Base-by-base conservation (phyloP, 1,140 invertebrate species). In the Drosophila lowei region DNA sequence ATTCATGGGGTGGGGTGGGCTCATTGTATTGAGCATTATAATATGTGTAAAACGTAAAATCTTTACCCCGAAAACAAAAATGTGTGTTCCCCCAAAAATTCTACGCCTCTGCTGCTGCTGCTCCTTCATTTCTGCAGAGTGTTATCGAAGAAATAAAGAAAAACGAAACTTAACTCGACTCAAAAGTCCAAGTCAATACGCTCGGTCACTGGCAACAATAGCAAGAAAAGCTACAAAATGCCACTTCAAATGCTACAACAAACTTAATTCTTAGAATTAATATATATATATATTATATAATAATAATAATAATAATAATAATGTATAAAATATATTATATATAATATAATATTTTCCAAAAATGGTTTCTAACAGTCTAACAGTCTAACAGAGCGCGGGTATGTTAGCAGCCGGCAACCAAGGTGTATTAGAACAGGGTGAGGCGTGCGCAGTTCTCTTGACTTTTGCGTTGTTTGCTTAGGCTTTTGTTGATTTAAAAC, bases 181-280 rank as follows among this genome's bases (percentile, higher is more conserved):
- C 83, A 86, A 86, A 88, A 88, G 76, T 88, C 78, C 83, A 88
- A 88, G 83, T 88, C 83, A 88, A 88, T 88, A 86, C 83, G 83
- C 75, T 76, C 83, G 83, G 83, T 89, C 83, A 79, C 80, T 72
- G 60, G 15, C 70, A 75, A 47, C 46, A 83, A 50, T 46, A 74
- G 25, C 79, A 64, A 70, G 42, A 77, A 25, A 23, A 34, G 34
- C 9, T 38, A 38, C 11, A 38, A 38, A 38, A 38, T 18, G 18
- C 18, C 18, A 18, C 11, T 38, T 11, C 34, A 38, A 13, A 38
- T 13, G 34, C 11, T 13, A 11, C 41, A 49, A 53, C 56, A 72
- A 52, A 18, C n/a, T n/a, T n/a, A n/a, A n/a, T n/a, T n/a, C n/a
- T n/a, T n/a, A n/a, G n/a, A n/a, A n/a, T n/a, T n/a, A n/a, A n/a